Conservation (phyloP, 1,140 invertebrate species). For the Condylostylus longicornis region DNA sequence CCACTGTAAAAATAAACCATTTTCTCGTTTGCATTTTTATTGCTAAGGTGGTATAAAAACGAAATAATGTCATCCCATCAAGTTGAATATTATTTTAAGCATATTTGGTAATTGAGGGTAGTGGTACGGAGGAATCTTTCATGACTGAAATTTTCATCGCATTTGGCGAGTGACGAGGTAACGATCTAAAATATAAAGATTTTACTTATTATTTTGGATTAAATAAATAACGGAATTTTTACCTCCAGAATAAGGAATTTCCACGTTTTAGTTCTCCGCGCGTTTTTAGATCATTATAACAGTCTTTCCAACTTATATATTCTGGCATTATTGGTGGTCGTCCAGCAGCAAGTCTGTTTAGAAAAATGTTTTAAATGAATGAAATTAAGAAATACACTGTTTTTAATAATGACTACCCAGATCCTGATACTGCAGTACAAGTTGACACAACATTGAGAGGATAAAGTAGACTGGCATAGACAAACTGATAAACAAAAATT, state of each 20-base stretch:
- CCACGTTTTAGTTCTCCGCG: conserved; percentile 68
- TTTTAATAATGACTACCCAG: conserved; percentile 37
- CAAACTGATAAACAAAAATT: conserved; percentile 34
- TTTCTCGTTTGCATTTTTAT: too few species aligned
- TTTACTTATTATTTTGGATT: neutral
- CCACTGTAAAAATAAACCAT: too few species aligned
- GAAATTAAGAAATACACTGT: conserved; percentile 3
- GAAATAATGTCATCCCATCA: too few species aligned
- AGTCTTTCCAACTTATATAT: conserved; percentile 61
- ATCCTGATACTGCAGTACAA: conserved; percentile 69
- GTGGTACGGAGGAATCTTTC: neutral
- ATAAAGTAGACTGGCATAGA: conserved; percentile 61
- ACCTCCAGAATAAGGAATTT: conserved; percentile 52
- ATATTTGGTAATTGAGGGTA: neutral
- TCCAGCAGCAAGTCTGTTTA: conserved; percentile 52
- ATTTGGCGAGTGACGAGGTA: too few species aligned
- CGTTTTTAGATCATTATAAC: conserved; percentile 57
- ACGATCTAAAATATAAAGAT: too few species aligned
- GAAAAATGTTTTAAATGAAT: conserved; percentile 8
- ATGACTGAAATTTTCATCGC: too few species aligned
- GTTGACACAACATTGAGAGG: conserved; percentile 75
- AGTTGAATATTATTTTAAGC: too few species aligned
- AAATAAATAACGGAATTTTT: conserved; percentile 2
- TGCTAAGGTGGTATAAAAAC: too few species aligned
- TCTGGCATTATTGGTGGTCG: conserved; percentile 64